A percentile compares a stretch with the other conserved stretches of the same genome.
These are phyloP conservation scores for Sinotaia quadrata DNA, from an alignment of 2,888 invertebrate species.

Conservation along the genomic window DNA sequence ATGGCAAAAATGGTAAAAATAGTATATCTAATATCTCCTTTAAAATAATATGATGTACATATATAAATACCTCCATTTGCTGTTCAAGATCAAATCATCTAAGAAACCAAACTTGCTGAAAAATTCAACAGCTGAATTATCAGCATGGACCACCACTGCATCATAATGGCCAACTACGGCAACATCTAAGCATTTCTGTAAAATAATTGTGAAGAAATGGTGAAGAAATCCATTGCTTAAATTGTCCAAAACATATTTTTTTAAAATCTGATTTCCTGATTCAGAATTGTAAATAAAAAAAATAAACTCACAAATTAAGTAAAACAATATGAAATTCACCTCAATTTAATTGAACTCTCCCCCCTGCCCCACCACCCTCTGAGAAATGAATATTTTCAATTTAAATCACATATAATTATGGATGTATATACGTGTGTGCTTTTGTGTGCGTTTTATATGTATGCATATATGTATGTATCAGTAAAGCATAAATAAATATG, in stretches of 20 bases:
- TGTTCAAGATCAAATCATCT: slow-evolving; percentile 72
- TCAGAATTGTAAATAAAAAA: no score
- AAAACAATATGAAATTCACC: no score
- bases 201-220: neutral
- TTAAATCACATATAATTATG: no score
- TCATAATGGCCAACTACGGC: slow-evolving; percentile 70
- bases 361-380: no score
- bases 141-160: slow-evolving; percentile 72
- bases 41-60: neutral
- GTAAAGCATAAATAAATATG: no score
- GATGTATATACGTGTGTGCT: neutral
- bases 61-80: slow-evolving; percentile 70
- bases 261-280: no score
- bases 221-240: neutral
- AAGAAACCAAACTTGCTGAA: slow-evolving; percentile 71
- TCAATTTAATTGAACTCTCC: no score
- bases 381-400: no score
- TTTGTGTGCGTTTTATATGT: neutral
- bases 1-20: neutral
- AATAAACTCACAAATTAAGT: no score
- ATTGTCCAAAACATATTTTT: neutral
- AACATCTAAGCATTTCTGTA: slow-evolving; percentile 69
- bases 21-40: neutral
- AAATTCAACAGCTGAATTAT: slow-evolving; percentile 70
- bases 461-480: neutral